A percentile compares a stretch with the other conserved stretches of the same genome.
Evolutionary conservation across 2,113 vertebrate species (phyloP).

Genomic region (Anoura caudifer): DNA sequence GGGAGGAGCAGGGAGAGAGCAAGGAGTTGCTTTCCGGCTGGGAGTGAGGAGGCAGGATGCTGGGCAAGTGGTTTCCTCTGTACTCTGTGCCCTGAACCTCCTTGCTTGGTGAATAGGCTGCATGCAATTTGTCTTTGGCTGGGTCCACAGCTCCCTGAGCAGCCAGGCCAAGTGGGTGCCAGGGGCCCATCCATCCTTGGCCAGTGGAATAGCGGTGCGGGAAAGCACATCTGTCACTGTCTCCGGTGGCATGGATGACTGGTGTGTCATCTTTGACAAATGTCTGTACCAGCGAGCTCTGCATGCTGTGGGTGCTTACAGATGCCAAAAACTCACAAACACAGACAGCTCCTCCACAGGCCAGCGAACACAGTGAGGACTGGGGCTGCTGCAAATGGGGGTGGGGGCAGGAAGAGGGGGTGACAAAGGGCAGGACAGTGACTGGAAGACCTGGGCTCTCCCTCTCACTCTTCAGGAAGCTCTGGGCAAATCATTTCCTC

Average conservation of each 20-base stretch:
- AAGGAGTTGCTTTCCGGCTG: neutral
- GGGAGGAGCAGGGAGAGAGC: neutral
- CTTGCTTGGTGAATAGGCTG: neutral
- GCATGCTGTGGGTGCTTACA: neutral
- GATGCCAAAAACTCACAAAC: neutral
- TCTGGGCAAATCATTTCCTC: neutral
- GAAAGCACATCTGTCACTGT: conserved; percentile 65
- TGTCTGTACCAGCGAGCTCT: conserved; percentile 42
- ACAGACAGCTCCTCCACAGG: neutral
- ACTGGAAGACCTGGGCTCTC: neutral
- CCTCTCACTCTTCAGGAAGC: neutral
- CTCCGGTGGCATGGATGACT: conserved; percentile 59
- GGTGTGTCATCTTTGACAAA: conserved; percentile 71
- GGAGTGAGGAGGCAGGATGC: neutral
- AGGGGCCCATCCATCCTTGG: conserved; percentile 42
- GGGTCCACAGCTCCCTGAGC: accelerated
- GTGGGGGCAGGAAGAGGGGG: neutral
- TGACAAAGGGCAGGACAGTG: accelerated
- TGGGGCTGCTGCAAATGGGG: neutral
- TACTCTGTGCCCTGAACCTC: neutral
- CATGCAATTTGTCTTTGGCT: conserved; percentile 31
- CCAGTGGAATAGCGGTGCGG: neutral
- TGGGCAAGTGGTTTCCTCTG: neutral
- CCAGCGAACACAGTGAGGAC: neutral
- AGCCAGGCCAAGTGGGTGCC: neutral